Base-by-base conservation (phyloP, 2,113 vertebrate genomes). In the Mustela lutreola region DNA sequence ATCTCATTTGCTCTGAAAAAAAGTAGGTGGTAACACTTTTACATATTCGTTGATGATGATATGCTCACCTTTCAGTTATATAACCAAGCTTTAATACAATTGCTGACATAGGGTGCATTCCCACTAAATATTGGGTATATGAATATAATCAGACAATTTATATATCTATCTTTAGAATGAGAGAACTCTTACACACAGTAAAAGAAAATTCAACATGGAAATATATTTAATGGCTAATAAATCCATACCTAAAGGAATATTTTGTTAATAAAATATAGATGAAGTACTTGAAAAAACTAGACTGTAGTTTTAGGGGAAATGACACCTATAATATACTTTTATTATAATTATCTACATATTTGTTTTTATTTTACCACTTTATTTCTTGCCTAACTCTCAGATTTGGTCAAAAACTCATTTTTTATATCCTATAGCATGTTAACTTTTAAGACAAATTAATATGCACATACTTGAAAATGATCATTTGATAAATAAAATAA, bases 371-470 rank as follows among this genome's bases (percentile, higher is more conserved):
- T 84, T 88, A 80, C 11, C 11, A 65, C 7, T 82, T 58, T 62
- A 50, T 65, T 65, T 8, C 3, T n/a, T 87, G 14, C 2, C 22
- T 28, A 79, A 4, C 6, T 89, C 60, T 88, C 5, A 70, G 9
- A 85, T 62, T 81, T 81, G 14, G 7, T 78, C 11, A 80, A 36
- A 63, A 45, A 50, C 0, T 79, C 16, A 79, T 1, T 78, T 78
- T 78, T 14, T 63, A 31, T 67, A 24, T 84, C 3, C 5, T 63
- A 11, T 28, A 42, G 22, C 6, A 93, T 36, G 5, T 60, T 73
- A 65, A 65, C 11, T 50, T 95, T 76, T 56, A 80, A 83, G 67
- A 82, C 76, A 96, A 93, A 18, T 36, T 45, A 53, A 92, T 85
- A 90, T 96, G 1, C 7, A 60, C 26, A 53, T 67, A 70, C 0